Evolutionary conservation across 2,113 vertebrate species (phyloP), one percentile per base, ranked within the genome.

Genomic region (Rallus limicola): DNA sequence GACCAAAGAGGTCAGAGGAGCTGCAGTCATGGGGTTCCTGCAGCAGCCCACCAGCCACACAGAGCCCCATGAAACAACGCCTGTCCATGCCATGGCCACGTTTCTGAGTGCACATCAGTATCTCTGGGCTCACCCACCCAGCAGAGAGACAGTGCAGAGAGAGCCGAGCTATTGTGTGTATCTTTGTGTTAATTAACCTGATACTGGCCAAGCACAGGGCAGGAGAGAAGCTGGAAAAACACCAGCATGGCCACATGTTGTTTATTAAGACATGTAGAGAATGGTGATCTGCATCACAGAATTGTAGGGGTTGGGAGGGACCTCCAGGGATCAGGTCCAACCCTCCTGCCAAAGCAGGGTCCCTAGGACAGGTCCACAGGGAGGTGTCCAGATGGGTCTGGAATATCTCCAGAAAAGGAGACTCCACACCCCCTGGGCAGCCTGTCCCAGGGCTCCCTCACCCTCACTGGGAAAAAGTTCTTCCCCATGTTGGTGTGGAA

Each of bases 121-220:
- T 16, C 3, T 0, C 28, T 0, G 0, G 15, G 13, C 18, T 28
- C 24, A 31, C 50, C 25, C 0, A 1, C n/a, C 5, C 25, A 59
- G 52, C 29, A 10, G 83, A 69, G n/a, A 58, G 16, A 14, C 36
- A 7, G 56, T 17, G 33, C 15, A 63, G 83, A 53, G 50, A n/a
- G 75, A 70, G 56, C 56, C 40, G 36, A 86, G 36, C 81, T 48
- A 48, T 48, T 6, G 21, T 21, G 48, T 48, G 48, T 23, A 48
- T 48, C 21, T 12, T 48, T 40, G 16, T 40, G 3, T 38, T 36
- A 42, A 77, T 71, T 38, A 89, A 28, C 36, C 52, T 33, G 10
- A 63, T 13, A 20, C 6, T 16, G 55, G 50, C 34, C 58, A 60
- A 10, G 53, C 56, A 72, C 33, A 53, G 68, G 25, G 34, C 3